Base-by-base conservation (phyloP, 2,888 invertebrate genomes). In the Phoronis australis region DNA sequence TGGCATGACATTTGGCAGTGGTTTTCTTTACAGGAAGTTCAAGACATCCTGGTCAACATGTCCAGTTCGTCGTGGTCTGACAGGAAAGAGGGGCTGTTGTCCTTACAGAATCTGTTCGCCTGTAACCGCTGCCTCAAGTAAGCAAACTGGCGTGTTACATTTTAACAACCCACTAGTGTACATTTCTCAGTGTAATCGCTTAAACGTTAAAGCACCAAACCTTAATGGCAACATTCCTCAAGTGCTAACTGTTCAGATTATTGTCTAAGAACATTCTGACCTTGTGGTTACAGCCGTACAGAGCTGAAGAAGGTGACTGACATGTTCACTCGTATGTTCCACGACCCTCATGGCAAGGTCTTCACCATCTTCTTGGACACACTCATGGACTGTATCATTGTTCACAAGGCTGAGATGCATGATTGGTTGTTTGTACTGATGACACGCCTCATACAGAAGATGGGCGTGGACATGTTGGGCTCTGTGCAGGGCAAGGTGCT, bases 321-420 rank as follows among this genome's bases (percentile, higher is more conserved):
- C 64, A 87, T 92, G 55, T 90, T 95, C 69, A 88, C 91, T 55
- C 88, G 91, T 80, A 92, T 96, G 90, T 95, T 97, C 76, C 92
- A 93, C 83, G 96, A 97, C 78, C 90, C 93, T 2, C 91, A 96
- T 80, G 84, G 94, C 64, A 88, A 74, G 81, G 93, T 94, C 60
- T 89, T 96, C 79, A 88, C 90, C 42, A 80, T 95, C 52, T 92
- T 95, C 77, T 80, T 96, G 71, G 97, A 97, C 73, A 90, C 93
- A 0, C 84, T 97, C 37, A 88, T 89, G 66, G 94, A 94, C 73
- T 82, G 96, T 66, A 85, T 97, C 47, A 81, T 85, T 54, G 84
- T 87, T 37, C 92, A 97, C 78, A 87, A 87, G 70, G 84, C 84
- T 56, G 92, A 95, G 71, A 82, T 97, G 45, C 85, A 87, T 65